Conservation (phyloP, 2,113 vertebrate species). For the Scomber japonicus region DNA sequence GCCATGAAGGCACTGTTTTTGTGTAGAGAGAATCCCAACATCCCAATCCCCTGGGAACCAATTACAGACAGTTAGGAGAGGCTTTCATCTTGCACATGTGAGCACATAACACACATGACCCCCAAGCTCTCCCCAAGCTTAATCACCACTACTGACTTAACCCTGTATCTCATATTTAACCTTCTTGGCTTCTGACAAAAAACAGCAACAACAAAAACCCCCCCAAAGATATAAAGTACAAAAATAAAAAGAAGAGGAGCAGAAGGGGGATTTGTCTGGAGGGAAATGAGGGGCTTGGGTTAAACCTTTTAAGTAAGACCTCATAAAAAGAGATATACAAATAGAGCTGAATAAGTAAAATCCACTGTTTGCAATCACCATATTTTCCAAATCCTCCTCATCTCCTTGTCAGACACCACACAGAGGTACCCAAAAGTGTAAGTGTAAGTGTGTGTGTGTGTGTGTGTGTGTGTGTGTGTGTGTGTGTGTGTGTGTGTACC, state of each 20-base stretch:
- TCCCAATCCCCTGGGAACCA: slow-evolving; percentile 48
- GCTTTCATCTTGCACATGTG: slow-evolving; percentile 46
- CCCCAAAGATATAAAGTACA: slow-evolving; percentile 10
- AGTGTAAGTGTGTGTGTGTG: slow-evolving; percentile 14
- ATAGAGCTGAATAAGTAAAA: neutral
- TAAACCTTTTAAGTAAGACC: slow-evolving; percentile 9
- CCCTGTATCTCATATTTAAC: neutral
- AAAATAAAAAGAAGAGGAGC: neutral
- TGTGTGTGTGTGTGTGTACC: slow-evolving; percentile 9
- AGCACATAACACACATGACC: slow-evolving; percentile 33
- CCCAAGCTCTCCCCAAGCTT: slow-evolving; percentile 23
- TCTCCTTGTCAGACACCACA: slow-evolving; percentile 10
- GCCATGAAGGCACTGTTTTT: neutral
- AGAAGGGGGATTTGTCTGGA: slow-evolving; percentile 21
- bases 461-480: neutral
- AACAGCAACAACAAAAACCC: neutral
- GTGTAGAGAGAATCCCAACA: slow-evolving; percentile 22
- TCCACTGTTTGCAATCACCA: neutral
- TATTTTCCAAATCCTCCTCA: neutral
- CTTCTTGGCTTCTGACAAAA: neutral
- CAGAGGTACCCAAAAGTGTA: slow-evolving; percentile 2
- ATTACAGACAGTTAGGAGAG: slow-evolving; percentile 52
- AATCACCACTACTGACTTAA: slow-evolving; percentile 30
- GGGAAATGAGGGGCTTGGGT: slow-evolving; percentile 1
- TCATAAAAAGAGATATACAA: neutral